phyloP scores from a whole-genome alignment of 2,113 vertebrate genomes.

The Martes martes region DNA sequence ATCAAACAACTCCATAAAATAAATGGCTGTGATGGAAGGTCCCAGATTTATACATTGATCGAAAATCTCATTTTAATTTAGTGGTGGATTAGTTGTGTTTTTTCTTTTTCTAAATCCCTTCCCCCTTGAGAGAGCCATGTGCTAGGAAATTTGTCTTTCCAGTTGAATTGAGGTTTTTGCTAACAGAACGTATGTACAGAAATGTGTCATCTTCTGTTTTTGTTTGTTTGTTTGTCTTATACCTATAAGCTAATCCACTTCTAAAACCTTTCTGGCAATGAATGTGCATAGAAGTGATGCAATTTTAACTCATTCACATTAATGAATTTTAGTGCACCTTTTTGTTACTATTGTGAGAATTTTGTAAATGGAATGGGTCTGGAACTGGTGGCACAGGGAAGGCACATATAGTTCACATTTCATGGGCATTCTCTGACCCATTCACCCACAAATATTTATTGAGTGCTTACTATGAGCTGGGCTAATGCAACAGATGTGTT shows the following conservation, averaged over 20 bases:
- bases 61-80: constrained; percentile 40
- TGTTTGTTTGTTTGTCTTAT: background rate
- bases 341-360: background rate
- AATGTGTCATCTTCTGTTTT: background rate
- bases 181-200: background rate
- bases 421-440: background rate
- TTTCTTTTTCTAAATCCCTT: rapidly evolving
- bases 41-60: background rate
- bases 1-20: background rate
- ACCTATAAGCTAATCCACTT: background rate
- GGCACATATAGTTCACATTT: background rate
- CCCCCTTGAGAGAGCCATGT: background rate
- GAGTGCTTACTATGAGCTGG: background rate
- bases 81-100: background rate
- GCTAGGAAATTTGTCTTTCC: background rate
- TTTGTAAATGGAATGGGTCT: background rate
- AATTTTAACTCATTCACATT: background rate
- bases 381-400: background rate
- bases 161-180: background rate
- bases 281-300: background rate
- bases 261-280: background rate
- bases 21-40: background rate
- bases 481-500: background rate
- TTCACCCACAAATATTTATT: background rate
- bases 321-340: background rate